These are phyloP conservation scores for Elanus axillaris DNA, from an alignment of 2,113 vertebrate species.

Conservation along the genomic window DNA sequence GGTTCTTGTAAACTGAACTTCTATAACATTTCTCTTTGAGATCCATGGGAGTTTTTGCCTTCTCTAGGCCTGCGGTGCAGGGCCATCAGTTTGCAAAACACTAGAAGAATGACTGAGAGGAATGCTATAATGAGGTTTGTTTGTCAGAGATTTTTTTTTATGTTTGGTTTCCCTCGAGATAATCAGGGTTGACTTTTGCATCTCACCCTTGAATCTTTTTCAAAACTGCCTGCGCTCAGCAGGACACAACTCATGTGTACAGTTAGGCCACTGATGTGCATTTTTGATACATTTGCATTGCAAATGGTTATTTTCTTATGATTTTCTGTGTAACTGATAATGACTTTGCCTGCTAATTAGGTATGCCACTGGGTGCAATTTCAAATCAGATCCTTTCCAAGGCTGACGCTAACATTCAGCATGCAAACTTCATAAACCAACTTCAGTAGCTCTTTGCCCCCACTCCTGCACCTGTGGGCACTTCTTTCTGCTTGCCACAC, in stretches of 20 bases:
- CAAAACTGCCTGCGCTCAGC: background rate
- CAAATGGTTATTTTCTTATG: background rate
- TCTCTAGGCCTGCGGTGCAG: background rate
- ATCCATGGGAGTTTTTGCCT: slow-evolving; percentile 5
- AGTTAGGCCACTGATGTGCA: background rate
- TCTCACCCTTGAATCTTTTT: background rate
- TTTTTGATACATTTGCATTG: background rate
- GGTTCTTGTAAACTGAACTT: slow-evolving; percentile 23
- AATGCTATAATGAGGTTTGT: background rate
- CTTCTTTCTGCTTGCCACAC: background rate
- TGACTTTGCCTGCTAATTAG: background rate
- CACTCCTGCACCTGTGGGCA: background rate
- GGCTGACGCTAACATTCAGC: background rate
- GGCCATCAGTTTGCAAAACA: background rate
- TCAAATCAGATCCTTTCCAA: background rate
- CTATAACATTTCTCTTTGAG: background rate
- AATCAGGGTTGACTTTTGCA: background rate
- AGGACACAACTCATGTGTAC: background rate
- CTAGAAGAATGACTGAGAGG: background rate
- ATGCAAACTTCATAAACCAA: background rate
- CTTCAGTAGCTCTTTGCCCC: background rate
- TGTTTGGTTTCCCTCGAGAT: slow-evolving; percentile 11
- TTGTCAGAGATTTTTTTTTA: background rate
- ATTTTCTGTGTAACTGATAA: background rate
- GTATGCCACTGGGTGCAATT: background rate